These are phyloP conservation scores for Tineola bisselliella DNA, from an alignment of 2,888 invertebrate genomes.

Conservation along the genomic window DNA sequence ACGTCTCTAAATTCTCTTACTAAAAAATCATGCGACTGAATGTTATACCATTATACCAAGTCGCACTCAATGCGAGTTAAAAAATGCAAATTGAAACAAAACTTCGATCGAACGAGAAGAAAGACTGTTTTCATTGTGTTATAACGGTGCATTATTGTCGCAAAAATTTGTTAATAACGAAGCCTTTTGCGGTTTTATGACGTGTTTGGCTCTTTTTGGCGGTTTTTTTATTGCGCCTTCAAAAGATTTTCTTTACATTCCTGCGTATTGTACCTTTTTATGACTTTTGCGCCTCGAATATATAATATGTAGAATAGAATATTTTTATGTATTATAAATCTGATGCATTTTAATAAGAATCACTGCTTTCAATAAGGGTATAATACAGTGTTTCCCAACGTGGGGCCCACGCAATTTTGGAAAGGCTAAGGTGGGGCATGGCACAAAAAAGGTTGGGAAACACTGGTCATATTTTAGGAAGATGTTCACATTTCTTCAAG, in stretches of 20 bases:
- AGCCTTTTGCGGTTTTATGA: slow-evolving; percentile 17
- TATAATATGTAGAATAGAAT: too few species aligned
- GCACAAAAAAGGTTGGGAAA: too few species aligned
- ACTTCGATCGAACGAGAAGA: slow-evolving; percentile 16
- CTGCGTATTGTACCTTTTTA: not conserved
- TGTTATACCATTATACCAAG: not conserved
- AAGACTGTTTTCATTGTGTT: slow-evolving; percentile 1
- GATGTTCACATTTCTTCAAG: too few species aligned
- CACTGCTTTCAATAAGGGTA: too few species aligned
- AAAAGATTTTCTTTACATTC: not conserved
- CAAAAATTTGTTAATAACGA: slow-evolving; percentile 36
- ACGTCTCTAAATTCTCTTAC: slow-evolving; percentile 26
- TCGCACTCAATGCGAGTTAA: not conserved
- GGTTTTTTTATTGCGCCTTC: not conserved
- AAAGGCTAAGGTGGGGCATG: too few species aligned
- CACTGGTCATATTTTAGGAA: too few species aligned
- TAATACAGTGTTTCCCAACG: too few species aligned
- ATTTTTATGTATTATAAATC: too few species aligned
- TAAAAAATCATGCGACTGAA: too few species aligned
- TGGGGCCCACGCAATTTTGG: too few species aligned
- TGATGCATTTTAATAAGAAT: too few species aligned
- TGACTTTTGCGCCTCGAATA: not conserved
- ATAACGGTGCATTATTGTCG: slow-evolving; percentile 30
- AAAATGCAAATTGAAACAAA: slow-evolving; percentile 5
- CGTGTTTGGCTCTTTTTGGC: not conserved